A percentile compares a stretch with the other conserved stretches of the same genome.
These are phyloP conservation scores for Hydrocynus forskahlii DNA, from an alignment of 2,797 vertebrate species.

Conservation along the genomic window DNA sequence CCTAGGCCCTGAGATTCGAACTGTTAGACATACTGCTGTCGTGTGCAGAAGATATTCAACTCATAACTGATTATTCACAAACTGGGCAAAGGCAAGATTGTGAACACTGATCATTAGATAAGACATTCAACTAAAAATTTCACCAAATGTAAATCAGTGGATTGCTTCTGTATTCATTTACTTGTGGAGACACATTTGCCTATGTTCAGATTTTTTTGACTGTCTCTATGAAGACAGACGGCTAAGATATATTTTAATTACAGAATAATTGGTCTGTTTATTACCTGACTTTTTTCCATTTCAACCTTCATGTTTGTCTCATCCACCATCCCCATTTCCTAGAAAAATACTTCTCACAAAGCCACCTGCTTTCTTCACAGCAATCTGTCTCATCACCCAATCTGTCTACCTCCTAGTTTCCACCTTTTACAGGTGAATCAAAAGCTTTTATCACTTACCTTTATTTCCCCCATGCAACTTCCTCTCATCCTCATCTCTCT, in stretches of 20 bases:
- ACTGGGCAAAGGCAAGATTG: not conserved
- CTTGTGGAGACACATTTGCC: not conserved
- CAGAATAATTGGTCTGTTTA: not conserved
- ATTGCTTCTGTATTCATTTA: not conserved
- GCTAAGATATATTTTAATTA: too few species aligned
- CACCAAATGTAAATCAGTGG: not conserved
- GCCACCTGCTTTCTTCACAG: not conserved
- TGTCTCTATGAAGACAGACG: not conserved
- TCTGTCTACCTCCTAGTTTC: not conserved
- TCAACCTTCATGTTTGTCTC: conserved; percentile 32
- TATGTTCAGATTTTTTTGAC: not conserved
- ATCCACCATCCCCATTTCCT: not conserved
- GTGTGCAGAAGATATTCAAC: not conserved
- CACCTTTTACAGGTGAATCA: not conserved
- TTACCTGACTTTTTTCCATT: conserved; percentile 29
- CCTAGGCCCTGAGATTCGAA: conserved; percentile 60
- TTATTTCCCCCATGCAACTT: not conserved
- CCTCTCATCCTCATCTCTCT: not conserved
- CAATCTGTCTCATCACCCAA: not conserved
- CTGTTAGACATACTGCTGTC: conserved; percentile 40
- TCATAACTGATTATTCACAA: not conserved
- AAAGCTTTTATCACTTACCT: not conserved
- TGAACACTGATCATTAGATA: not conserved
- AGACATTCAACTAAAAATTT: not conserved
- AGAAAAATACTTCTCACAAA: not conserved